Percentiles rank a stretch among this genome's conserved stretches.
These are phyloP conservation scores for Acronicta psi DNA, from an alignment of 2,888 invertebrate genomes.

Conservation along the genomic window DNA sequence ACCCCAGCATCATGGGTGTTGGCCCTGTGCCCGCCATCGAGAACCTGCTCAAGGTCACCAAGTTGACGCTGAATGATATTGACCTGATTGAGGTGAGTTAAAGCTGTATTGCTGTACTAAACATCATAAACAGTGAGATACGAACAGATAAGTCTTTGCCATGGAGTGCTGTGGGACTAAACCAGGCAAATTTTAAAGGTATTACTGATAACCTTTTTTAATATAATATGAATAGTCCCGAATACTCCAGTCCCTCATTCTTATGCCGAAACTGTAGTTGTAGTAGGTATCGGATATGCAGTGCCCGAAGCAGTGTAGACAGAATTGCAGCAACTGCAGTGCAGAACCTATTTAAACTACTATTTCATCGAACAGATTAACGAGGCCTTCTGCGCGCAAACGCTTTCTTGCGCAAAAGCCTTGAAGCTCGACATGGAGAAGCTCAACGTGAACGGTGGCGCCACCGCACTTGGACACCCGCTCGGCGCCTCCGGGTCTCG, in stretches of 20 bases:
- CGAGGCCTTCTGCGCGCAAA: conserved; percentile 99
- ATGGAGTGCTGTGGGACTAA: too few relatives aligned
- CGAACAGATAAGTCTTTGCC: too few relatives aligned
- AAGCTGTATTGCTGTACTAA: background rate
- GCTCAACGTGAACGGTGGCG: conserved; percentile 98
- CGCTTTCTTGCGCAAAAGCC: conserved; percentile 96
- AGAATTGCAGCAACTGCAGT: too few relatives aligned
- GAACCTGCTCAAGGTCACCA: conserved; percentile 94
- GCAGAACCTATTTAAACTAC: too few relatives aligned
- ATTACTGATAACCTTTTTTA: too few relatives aligned
- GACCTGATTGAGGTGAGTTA: conserved; percentile 95
- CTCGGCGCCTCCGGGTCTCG: conserved; percentile 98
- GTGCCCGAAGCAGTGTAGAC: too few relatives aligned
- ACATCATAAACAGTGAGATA: too few relatives aligned
- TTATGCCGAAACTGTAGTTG: too few relatives aligned
- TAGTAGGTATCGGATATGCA: too few relatives aligned
- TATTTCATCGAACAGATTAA: conserved; percentile 93
- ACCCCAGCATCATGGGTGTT: conserved; percentile 99
- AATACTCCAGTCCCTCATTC: too few relatives aligned
- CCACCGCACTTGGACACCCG: conserved; percentile 99
- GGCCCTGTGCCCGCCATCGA: conserved; percentile 98
- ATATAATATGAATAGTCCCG: too few relatives aligned
- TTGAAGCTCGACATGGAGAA: conserved; percentile 95
- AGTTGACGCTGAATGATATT: conserved; percentile 94
- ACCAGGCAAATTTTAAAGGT: too few relatives aligned